Percentiles rank a stretch among this genome's conserved stretches.
Conservation (phyloP, 1,140 invertebrate species). For the Hypothenemus hampei region DNA sequence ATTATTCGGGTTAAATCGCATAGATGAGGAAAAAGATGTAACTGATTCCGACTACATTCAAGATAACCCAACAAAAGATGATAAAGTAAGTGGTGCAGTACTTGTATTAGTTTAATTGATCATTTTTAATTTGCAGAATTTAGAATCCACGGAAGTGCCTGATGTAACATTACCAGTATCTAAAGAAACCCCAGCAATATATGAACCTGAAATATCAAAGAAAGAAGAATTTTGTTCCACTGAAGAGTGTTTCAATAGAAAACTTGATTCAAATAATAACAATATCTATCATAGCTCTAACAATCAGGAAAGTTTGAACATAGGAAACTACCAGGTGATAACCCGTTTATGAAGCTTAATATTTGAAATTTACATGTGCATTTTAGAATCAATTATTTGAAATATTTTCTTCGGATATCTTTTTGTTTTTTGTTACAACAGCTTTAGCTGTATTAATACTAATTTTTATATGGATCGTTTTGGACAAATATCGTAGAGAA, state of each 20-base stretch:
- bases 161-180: too few species aligned
- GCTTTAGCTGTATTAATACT: conserved; percentile 65
- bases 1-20: too few species aligned
- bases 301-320: not conserved
- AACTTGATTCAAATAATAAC: not conserved
- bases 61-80: too few species aligned
- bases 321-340: not conserved
- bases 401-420: conserved; percentile 30
- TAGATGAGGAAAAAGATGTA: too few species aligned
- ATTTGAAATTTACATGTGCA: not conserved
- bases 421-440: conserved; percentile 51
- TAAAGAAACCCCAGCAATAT: too few species aligned
- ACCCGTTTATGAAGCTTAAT: not conserved
- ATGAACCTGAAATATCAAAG: too few species aligned
- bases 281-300: not conserved
- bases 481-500: conserved; percentile 66
- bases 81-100: too few species aligned
- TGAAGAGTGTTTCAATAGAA: not conserved
- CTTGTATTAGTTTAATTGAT: too few species aligned
- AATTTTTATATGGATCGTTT: conserved; percentile 69
- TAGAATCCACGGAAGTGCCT: too few species aligned
- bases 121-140: too few species aligned
- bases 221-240: not conserved
- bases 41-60: too few species aligned
- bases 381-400: not conserved